Evolutionary conservation across 2,113 vertebrate genomes (phyloP).

Genomic region (Ornithorhynchus anatinus): DNA sequence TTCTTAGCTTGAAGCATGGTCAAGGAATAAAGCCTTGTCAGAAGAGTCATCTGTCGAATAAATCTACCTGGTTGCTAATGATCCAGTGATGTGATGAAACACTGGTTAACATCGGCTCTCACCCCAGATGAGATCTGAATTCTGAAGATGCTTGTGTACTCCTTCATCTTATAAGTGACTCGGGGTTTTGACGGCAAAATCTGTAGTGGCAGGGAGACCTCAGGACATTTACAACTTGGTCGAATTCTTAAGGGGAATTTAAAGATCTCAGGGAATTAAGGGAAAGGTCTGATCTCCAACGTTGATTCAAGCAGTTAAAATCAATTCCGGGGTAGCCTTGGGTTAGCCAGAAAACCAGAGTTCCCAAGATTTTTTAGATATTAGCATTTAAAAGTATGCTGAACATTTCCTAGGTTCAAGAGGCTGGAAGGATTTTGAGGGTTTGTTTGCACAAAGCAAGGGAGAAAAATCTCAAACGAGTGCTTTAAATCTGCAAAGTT

Average conservation of each 20-base stretch:
- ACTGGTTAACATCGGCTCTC: background rate
- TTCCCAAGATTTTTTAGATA: too few species aligned
- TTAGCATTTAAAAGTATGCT: background rate
- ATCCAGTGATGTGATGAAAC: background rate
- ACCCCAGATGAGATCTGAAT: background rate
- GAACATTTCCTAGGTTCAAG: background rate
- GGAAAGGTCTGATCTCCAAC: constrained; percentile 9
- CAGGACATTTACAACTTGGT: constrained; percentile 34
- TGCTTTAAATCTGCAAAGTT: background rate
- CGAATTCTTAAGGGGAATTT: constrained; percentile 27
- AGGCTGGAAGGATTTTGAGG: background rate
- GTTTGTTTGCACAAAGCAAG: background rate
- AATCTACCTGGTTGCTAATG: constrained; percentile 8
- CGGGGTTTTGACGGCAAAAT: constrained; percentile 43
- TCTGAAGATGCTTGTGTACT: constrained; percentile 8
- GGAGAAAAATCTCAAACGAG: background rate
- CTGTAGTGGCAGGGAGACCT: constrained; percentile 4
- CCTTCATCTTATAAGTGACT: constrained; percentile 39
- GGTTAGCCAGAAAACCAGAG: too few species aligned
- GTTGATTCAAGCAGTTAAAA: constrained; percentile 16
- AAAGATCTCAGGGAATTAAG: constrained; percentile 33
- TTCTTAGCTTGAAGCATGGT: background rate
- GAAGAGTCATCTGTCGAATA: background rate
- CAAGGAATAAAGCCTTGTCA: background rate
- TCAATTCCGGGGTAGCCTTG: background rate